A percentile compares a stretch with the other conserved stretches of the same genome.
Evolutionary conservation across 53 echinoderm and acorn worm genomes (phyloP).

Genomic region (Pentamera pediparva): DNA sequence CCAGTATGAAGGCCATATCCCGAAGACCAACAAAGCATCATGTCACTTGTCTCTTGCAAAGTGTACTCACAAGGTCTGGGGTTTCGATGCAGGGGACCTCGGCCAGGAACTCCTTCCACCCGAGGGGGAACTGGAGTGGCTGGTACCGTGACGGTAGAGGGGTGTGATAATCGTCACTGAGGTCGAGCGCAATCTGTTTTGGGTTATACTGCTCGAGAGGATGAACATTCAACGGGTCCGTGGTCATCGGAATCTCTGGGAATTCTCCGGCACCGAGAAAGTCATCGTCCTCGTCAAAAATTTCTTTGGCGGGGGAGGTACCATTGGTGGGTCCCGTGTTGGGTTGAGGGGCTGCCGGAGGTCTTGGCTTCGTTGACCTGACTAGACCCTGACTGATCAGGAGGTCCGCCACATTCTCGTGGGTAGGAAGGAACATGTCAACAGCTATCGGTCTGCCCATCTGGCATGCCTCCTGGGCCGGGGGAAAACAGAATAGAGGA

Average conservation of each 20-base stretch:
- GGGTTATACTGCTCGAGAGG: background rate
- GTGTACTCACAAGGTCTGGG: slow-evolving; percentile 16
- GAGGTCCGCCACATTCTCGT: slow-evolving; percentile 41
- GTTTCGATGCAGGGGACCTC: slow-evolving; percentile 30
- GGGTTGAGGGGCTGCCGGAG: background rate
- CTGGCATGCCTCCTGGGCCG: slow-evolving; percentile 25
- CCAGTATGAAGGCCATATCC: no score
- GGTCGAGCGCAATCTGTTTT: background rate
- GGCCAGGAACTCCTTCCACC: slow-evolving; percentile 18
- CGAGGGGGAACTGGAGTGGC: slow-evolving; percentile 6
- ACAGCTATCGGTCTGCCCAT: slow-evolving; percentile 50
- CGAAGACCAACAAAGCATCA: background rate
- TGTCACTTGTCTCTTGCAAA: background rate
- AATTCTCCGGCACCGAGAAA: background rate
- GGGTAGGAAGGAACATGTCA: slow-evolving; percentile 52
- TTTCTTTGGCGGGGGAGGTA: background rate
- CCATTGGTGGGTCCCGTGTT: background rate
- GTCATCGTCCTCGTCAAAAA: slow-evolving; percentile 17
- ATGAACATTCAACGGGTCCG: background rate
- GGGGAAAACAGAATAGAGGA: background rate
- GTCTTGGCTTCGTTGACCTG: background rate
- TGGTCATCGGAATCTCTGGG: background rate
- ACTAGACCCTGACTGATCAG: slow-evolving; percentile 45
- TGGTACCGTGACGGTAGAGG: background rate
- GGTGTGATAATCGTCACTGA: no score